Percentiles rank a stretch among this genome's conserved stretches.
These are phyloP conservation scores for Menura novaehollandiae DNA, from an alignment of 2,113 vertebrate genomes.

Conservation along the genomic window DNA sequence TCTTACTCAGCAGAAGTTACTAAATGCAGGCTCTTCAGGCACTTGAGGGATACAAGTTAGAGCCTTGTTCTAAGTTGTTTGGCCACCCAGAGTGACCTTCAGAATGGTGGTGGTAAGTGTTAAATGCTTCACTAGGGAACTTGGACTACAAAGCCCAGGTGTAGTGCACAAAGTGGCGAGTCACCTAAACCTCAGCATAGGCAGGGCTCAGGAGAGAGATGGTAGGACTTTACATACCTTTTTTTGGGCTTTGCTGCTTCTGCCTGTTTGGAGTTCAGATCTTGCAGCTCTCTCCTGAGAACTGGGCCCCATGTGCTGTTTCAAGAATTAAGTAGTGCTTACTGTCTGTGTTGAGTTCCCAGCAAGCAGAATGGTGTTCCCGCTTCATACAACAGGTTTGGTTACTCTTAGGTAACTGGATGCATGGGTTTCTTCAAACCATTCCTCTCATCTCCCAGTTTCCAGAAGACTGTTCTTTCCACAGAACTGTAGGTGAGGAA, in stretches of 20 bases:
- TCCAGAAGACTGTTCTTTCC: neutral
- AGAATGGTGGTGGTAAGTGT: neutral
- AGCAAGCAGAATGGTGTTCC: neutral
- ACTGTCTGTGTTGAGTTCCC: neutral
- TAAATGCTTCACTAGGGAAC: rapidly evolving
- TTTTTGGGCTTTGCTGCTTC: neutral
- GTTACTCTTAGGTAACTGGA: neutral
- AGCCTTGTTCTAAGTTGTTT: neutral
- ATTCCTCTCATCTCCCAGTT: neutral
- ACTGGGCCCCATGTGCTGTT: neutral
- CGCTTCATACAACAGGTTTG: neutral
- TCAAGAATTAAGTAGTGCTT: neutral
- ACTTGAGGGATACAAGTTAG: neutral
- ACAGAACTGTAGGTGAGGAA: neutral
- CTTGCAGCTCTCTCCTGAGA: neutral
- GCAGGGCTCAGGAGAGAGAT: neutral
- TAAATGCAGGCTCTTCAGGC: neutral
- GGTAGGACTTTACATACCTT: neutral
- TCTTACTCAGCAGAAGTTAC: neutral
- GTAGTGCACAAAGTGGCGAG: too few relatives aligned
- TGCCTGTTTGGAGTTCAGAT: neutral
- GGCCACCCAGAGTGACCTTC: neutral
- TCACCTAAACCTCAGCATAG: neutral
- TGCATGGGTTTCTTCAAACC: neutral
- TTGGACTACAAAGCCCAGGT: neutral